phyloP scores from a whole-genome alignment of 2,888 invertebrate genomes.

The Xanthia togata region DNA sequence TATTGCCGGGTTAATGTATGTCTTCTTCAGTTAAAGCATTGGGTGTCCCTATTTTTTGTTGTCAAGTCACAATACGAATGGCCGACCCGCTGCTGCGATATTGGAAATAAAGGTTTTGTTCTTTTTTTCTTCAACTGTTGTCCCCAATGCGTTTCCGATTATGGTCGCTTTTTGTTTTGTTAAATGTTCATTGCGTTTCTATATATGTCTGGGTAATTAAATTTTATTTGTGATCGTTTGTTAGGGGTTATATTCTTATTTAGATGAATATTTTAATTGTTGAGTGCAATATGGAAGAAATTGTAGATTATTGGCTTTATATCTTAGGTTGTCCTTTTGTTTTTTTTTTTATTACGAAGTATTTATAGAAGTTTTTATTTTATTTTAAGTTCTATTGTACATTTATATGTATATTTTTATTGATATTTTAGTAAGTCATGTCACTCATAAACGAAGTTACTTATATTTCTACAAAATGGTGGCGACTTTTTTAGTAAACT shows the following conservation, averaged over 20 bases:
- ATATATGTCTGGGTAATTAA: conserved; percentile 51
- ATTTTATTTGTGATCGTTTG: conserved; percentile 49
- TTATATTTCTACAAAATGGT: background rate
- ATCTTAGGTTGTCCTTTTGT: background rate
- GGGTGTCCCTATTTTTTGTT: conserved; percentile 88
- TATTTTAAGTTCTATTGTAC: background rate
- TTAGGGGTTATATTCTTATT: conserved; percentile 19
- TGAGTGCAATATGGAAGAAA: conserved; percentile 15
- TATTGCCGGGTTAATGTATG: conserved; percentile 87
- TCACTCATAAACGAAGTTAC: background rate
- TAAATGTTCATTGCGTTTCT: conserved; percentile 47
- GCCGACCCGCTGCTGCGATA: conserved; percentile 83
- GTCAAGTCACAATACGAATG: conserved; percentile 78
- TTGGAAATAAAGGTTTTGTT: conserved; percentile 76
- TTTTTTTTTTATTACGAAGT: background rate
- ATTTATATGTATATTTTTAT: background rate
- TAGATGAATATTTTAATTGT: background rate
- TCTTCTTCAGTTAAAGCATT: conserved; percentile 87
- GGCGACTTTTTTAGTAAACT: too few relatives aligned
- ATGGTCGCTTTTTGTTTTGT: conserved; percentile 53
- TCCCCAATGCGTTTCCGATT: conserved; percentile 67
- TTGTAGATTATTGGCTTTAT: background rate
- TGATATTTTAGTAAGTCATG: background rate
- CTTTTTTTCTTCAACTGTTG: conserved; percentile 43
- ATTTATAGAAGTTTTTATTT: too few relatives aligned